These are phyloP conservation scores for Raillietiella orientalis DNA, from an alignment of 2,888 invertebrate genomes.

Conservation along the genomic window DNA sequence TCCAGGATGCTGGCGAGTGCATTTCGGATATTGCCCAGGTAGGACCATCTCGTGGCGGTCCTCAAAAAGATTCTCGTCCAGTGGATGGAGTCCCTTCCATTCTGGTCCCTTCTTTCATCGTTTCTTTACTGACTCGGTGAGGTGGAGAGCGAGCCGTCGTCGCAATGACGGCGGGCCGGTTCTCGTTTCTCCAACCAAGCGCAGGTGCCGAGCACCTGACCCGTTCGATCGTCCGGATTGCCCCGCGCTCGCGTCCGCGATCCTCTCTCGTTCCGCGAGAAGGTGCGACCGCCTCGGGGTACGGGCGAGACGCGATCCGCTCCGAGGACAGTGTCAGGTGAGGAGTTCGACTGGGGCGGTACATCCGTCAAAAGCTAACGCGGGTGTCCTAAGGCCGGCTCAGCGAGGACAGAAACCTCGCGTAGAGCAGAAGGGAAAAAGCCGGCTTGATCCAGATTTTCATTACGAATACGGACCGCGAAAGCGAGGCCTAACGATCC, in stretches of 20 bases:
- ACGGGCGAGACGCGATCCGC: conserved; percentile 21
- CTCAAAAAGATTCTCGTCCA: too few species aligned
- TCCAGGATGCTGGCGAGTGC: too few species aligned
- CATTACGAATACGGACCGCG: conserved; percentile 24
- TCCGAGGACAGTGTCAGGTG: conserved; percentile 24
- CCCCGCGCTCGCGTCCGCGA: too few species aligned
- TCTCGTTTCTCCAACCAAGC: too few species aligned
- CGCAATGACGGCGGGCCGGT: too few species aligned
- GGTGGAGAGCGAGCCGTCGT: conserved; percentile 14
- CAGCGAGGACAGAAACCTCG: conserved; percentile 32
- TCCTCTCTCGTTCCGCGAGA: too few species aligned
- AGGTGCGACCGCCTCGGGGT: too few species aligned
- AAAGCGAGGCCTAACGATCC: conserved; percentile 15
- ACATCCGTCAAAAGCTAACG: conserved; percentile 29
- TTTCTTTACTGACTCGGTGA: conserved; percentile 21
- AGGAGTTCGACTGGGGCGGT: conserved; percentile 31
- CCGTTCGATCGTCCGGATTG: too few species aligned
- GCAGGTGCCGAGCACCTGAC: too few species aligned
- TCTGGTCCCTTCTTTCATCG: conserved; percentile 20
- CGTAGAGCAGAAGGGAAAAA: conserved; percentile 33
- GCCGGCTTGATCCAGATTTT: conserved; percentile 29
- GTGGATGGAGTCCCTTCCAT: too few species aligned
- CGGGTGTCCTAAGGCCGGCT: conserved; percentile 27
- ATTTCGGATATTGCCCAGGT: too few species aligned
- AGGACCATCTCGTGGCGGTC: too few species aligned